phyloP scores from a whole-genome alignment of 1,140 invertebrate species.

The Microplitis mediator region DNA sequence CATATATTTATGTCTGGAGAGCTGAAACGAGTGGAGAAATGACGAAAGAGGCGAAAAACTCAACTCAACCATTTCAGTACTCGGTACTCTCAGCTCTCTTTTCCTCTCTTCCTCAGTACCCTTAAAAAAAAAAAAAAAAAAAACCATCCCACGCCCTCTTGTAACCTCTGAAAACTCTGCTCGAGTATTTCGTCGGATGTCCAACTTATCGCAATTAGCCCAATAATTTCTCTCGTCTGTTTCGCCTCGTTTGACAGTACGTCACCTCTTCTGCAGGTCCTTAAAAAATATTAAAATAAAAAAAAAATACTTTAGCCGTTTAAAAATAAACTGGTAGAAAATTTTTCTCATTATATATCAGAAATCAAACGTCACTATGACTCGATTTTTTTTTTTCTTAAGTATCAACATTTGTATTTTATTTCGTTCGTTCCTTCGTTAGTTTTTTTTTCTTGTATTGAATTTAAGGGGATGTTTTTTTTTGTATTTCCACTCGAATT shows the following conservation, averaged over 20 bases:
- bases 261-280: constrained; percentile 4
- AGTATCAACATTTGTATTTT: neutral
- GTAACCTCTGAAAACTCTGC: constrained; percentile 13
- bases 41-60: constrained; percentile 32
- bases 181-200: constrained; percentile 42
- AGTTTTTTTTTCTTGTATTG: neutral
- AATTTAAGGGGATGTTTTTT: too few relatives aligned
- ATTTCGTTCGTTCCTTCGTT: neutral
- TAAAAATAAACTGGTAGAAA: neutral
- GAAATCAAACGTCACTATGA: constrained; percentile 11
- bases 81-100: constrained; percentile 19
- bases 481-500: too few relatives aligned
- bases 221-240: constrained; percentile 51
- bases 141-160: neutral
- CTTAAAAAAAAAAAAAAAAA: neutral
- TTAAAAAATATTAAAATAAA: constrained; percentile 7
- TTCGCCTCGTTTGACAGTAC: constrained; percentile 36
- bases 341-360: constrained; percentile 20
- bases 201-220: constrained; percentile 56
- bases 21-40: constrained; percentile 32
- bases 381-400: neutral
- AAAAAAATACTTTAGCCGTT: neutral
- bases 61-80: constrained; percentile 11
- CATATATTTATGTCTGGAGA: constrained; percentile 58
- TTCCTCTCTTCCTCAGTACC: constrained; percentile 18